Base-by-base conservation (phyloP, 2,888 invertebrate genomes). In the Schrankia costaestrigalis region DNA sequence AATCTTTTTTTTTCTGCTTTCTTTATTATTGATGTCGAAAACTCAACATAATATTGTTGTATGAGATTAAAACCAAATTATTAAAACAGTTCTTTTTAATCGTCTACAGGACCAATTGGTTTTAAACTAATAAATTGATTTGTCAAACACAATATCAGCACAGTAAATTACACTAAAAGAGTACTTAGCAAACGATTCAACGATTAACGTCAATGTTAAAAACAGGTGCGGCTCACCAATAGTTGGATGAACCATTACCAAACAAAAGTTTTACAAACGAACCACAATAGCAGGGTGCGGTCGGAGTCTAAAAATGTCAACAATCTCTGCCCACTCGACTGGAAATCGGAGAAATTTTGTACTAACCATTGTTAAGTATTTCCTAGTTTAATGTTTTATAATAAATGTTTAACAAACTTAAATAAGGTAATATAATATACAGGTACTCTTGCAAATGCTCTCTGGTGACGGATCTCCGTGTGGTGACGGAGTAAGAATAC, bases 291-390 rank as follows among this genome's bases (percentile, higher is more conserved):
- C 11, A 23, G 38, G 33, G 33, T 8, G 26, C 18, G 33, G 18
- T 33, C 6, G 3, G 22, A 13, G 6, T 15, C 24, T 32, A 32
- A 28, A 33, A 22, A 26, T 15, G 25, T 44, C 57, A 73, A 75
- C 74, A 77, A 75, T 46, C 62, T 46, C 49, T 48, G 61, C 40
- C 54, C 63, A 69, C 63, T 77, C 64, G 66, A 63, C 66, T 71
- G 74, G 59, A 62, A 67, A 72, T 54, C 53, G 63, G 70, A 56
- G 63, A 75, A 76, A 74, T 75, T 72, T 59, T 64, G 58, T 59
- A 69, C 67, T 59, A 48, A 47, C 69, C 64, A 71, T 71, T 55
- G 50, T 48, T 46, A 39, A 36, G 46, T 28, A 33, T 42, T 52
- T 52, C 57, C 48, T 44, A 11, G 22, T 48, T 52, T 56, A 35